A percentile compares a stretch with the other conserved stretches of the same genome.
Evolutionary conservation across 2,113 vertebrate genomes (phyloP).

Genomic region (Cervus canadensis): DNA sequence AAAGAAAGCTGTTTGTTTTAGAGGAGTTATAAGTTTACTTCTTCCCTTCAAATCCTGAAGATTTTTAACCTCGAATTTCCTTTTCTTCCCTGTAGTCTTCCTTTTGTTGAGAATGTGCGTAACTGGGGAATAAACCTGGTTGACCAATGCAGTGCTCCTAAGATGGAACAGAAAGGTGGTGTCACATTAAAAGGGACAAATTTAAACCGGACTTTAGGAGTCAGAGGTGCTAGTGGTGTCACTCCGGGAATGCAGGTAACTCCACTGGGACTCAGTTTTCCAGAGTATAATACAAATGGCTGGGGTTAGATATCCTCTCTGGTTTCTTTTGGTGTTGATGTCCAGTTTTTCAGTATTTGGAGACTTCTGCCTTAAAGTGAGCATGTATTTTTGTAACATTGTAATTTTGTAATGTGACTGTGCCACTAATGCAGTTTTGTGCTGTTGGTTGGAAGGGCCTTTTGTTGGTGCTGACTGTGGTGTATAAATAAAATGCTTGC

Average conservation of each 20-base stretch:
- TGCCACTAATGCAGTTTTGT: background rate
- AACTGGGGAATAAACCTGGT: background rate
- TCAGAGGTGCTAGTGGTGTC: background rate
- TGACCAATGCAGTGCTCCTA: background rate
- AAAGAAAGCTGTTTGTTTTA: background rate
- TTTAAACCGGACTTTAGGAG: background rate
- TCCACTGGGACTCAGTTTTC: background rate
- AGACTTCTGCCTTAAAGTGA: background rate
- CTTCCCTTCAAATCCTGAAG: background rate
- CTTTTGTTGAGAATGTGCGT: background rate
- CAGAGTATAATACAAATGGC: background rate
- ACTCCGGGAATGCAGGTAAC: background rate
- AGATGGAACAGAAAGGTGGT: background rate
- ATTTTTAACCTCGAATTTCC: background rate
- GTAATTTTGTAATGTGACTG: background rate
- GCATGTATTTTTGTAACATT: background rate
- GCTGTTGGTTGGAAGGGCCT: background rate
- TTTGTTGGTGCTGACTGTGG: background rate
- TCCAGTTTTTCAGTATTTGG: background rate
- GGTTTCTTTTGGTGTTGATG: background rate
- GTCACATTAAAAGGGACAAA: background rate
- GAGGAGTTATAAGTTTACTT: background rate
- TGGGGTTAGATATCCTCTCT: background rate
- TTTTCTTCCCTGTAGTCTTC: background rate
- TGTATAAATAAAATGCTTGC: background rate